Percentiles rank a stretch among this genome's conserved stretches.
These are phyloP conservation scores for Pterocles gutturalis DNA, from an alignment of 2,113 vertebrate species.

Conservation along the genomic window DNA sequence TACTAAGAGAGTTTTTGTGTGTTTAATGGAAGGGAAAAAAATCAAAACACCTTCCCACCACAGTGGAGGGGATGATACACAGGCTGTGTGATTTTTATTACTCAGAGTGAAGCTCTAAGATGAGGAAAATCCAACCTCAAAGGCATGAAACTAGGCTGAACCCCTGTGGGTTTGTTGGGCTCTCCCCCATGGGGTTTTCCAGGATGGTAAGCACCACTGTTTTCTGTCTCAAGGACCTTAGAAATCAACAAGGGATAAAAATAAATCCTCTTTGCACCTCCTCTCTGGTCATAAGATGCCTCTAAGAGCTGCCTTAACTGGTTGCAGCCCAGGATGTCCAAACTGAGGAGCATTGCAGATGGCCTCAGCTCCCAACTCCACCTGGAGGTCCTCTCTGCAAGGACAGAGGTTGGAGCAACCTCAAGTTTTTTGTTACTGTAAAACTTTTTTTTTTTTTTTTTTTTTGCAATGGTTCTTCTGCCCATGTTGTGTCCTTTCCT, in stretches of 20 bases:
- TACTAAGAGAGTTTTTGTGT: not conserved
- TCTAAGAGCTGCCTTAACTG: not conserved
- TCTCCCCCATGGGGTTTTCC: not conserved
- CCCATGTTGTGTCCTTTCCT: not conserved
- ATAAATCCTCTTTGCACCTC: not conserved
- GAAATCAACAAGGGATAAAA: not conserved
- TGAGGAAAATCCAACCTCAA: not conserved
- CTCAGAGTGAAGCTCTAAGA: not conserved
- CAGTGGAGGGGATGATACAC: not conserved
- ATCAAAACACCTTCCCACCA: not conserved
- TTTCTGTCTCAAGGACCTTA: not conserved
- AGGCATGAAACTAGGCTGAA: not conserved
- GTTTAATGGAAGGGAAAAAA: not conserved
- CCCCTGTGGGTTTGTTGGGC: accelerated
- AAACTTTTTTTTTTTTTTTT: not conserved
- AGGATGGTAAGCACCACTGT: not conserved
- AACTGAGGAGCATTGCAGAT: accelerated
- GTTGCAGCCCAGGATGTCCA: not conserved
- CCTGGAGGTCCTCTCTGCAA: not conserved
- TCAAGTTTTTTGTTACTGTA: not conserved
- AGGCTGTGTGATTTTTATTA: not conserved
- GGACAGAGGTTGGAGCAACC: not conserved
- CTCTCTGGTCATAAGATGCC: not conserved
- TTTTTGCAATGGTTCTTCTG: not conserved
- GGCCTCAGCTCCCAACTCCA: not conserved